Evolutionary conservation across 35 echinoderm and acorn worm species (phyloP), one percentile per base, ranked within the genome.

Genomic region (Heliocidaris erythrogramma): DNA sequence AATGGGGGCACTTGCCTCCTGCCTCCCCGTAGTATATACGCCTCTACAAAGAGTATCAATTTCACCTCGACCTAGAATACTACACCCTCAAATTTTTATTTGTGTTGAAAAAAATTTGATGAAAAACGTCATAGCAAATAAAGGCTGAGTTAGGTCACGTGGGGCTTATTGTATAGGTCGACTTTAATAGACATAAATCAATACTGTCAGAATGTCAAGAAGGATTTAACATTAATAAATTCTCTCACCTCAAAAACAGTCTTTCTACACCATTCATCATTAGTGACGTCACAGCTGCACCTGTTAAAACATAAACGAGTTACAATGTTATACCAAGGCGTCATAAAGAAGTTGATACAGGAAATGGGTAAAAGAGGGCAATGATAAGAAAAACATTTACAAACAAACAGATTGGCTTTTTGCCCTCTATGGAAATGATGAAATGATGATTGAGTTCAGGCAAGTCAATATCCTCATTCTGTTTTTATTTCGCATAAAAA

Each of bases 231-330:
- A 78, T 78, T 21, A 5, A 27, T 27, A n/a, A 78, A 21, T 35
- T 47, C 12, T 89, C 87, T 89, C 31, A 89, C 87, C 87, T 89
- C 24, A 89, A 89, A 89, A 89, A 89, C 31, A 89, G 87, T 27
- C 87, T 89, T 24, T 89, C 87, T 16, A 89, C 87, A 48, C 87
- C 87, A 47, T 89, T 89, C 31, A 89, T 48, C 47, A 10, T 47
- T 16, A 89, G 31, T 89, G 87, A 89, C 87, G 87, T 89, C 87
- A 89, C 87, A 32, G 87, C 31, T 14, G 87, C 87, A 32, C 87
- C 87, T 89, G 87, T 89, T 47, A 89, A 27, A n/a, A 0, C 65
- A 78, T n/a, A 78, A 78, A 78, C 21, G 21, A 78, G 65, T 27
- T 78, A 78, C 65, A 78, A 78, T 78, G 65, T 78, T 21, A 78